phyloP scores from a whole-genome alignment of 2,888 invertebrate genomes.

The Rhagonycha lutea region DNA sequence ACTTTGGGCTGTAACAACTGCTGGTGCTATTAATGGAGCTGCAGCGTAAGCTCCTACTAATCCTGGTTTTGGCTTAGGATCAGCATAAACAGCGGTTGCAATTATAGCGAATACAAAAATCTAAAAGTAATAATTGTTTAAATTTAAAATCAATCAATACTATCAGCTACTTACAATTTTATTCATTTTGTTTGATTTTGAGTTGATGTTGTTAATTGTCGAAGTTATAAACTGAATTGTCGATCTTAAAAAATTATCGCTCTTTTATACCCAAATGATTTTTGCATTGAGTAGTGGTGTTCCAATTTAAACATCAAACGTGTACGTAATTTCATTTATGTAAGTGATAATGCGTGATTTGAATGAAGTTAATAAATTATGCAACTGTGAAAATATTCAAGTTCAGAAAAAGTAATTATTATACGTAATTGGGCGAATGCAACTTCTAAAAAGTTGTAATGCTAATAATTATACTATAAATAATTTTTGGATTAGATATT shows the following conservation, averaged over 20 bases:
- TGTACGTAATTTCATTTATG: neutral
- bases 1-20: conserved; percentile 67
- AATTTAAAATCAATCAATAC: neutral
- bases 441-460: neutral
- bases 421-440: neutral
- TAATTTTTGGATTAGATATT: no score
- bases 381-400: neutral
- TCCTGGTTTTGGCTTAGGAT: conserved; percentile 44
- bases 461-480: no score
- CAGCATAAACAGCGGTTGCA: conserved; percentile 41
- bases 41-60: conserved; percentile 45
- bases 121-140: conserved; percentile 1
- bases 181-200: neutral
- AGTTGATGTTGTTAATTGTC: neutral
- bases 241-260: neutral
- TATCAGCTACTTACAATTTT: neutral
- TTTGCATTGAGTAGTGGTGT: neutral
- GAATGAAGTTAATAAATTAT: neutral
- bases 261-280: neutral
- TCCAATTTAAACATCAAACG: neutral
- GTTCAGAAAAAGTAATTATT: neutral
- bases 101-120: conserved; percentile 31
- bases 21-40: conserved; percentile 43
- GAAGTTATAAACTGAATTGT: neutral
- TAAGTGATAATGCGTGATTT: neutral